These are phyloP conservation scores for Camptogramma bilineatum DNA, from an alignment of 2,888 invertebrate genomes.

Conservation along the genomic window DNA sequence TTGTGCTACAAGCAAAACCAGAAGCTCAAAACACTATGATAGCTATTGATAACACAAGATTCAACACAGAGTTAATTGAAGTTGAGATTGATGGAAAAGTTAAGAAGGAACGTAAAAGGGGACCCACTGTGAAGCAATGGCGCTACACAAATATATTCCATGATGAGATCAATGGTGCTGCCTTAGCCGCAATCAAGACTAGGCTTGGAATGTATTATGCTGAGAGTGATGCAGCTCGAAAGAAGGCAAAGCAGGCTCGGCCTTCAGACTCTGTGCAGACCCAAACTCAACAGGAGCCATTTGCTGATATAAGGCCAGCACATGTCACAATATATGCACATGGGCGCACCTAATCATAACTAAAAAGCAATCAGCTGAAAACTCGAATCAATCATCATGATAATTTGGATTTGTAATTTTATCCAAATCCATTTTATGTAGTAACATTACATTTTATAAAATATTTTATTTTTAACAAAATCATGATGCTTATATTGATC, in stretches of 20 bases:
- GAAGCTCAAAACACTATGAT: slow-evolving; percentile 68
- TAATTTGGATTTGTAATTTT: too few relatives aligned
- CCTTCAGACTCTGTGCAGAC: slow-evolving; percentile 67
- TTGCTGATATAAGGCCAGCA: slow-evolving; percentile 67
- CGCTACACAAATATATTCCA: slow-evolving; percentile 85
- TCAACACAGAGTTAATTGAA: slow-evolving; percentile 51
- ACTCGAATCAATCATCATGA: slow-evolving; percentile 3
- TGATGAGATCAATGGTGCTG: slow-evolving; percentile 83
- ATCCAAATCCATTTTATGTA: too few relatives aligned
- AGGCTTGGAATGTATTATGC: slow-evolving; percentile 82
- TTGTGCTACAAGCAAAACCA: slow-evolving; percentile 75
- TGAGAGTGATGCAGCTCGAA: slow-evolving; percentile 80
- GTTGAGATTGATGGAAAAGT: slow-evolving; percentile 61
- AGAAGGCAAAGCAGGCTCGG: slow-evolving; percentile 74
- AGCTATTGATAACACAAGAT: slow-evolving; percentile 62
- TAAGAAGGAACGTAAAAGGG: slow-evolving; percentile 76
- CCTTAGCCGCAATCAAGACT: slow-evolving; percentile 82
- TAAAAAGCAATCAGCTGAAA: slow-evolving; percentile 2
- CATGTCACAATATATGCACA: slow-evolving; percentile 76
- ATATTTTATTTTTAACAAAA: slow-evolving; percentile 11
- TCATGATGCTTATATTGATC: slow-evolving; percentile 16
- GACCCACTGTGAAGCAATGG: slow-evolving; percentile 84
- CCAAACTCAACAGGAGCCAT: slow-evolving; percentile 65
- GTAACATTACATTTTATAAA: neutral
- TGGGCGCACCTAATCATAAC: slow-evolving; percentile 35